Evolutionary conservation across 2,888 invertebrate genomes (phyloP).

Genomic region (Kryphioiulus occultus): DNA sequence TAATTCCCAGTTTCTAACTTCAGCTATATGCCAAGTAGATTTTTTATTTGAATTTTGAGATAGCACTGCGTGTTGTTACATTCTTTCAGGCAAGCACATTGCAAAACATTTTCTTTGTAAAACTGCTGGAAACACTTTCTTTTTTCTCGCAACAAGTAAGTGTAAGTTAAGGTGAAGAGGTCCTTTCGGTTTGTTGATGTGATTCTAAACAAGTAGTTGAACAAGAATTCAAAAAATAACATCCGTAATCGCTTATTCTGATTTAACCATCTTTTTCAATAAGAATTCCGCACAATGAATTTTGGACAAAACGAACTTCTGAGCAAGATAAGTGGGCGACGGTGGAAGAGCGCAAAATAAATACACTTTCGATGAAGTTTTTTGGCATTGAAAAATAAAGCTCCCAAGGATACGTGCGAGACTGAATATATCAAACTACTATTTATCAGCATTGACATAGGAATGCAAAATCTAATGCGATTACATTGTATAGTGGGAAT

Average conservation of each 20-base stretch:
- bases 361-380: neutral
- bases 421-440: neutral
- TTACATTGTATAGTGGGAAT: neutral
- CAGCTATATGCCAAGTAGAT: no score
- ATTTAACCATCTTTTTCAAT: neutral
- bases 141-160: neutral
- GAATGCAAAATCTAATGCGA: neutral
- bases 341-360: neutral
- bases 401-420: neutral
- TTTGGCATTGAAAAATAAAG: neutral
- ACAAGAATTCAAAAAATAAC: neutral
- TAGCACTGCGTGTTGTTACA: neutral
- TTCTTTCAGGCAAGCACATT: neutral
- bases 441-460: neutral
- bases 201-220: neutral
- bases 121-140: neutral
- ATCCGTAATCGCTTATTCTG: neutral
- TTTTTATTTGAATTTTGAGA: slow-evolving; percentile 3
- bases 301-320: neutral
- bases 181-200: slow-evolving; percentile 6
- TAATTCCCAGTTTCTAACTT: no score
- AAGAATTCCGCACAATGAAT: neutral
- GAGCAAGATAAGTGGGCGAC: neutral
- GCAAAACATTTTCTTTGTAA: slow-evolving; percentile 1
- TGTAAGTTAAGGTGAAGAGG: slow-evolving; percentile 12